These are phyloP conservation scores for Microplitis demolitor DNA, from an alignment of 1,140 invertebrate species.

Conservation along the genomic window DNA sequence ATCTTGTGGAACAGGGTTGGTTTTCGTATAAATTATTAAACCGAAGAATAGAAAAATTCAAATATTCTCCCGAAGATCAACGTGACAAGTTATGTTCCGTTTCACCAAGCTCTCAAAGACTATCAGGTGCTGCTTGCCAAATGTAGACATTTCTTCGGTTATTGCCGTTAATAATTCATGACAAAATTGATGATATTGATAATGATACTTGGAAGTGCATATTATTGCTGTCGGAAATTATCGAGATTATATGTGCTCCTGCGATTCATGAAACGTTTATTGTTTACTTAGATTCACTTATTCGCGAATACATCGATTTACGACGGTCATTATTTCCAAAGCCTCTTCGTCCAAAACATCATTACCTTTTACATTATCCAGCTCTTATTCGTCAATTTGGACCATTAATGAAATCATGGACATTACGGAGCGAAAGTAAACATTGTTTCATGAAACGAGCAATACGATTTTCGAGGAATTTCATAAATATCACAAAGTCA, in stretches of 20 bases:
- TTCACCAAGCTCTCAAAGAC: slow-evolving; percentile 13
- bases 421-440: slow-evolving; percentile 29
- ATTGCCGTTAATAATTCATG: slow-evolving; percentile 23
- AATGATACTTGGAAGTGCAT: slow-evolving; percentile 21
- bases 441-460: too few relatives aligned
- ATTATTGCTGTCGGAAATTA: slow-evolving; percentile 25
- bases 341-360: slow-evolving; percentile 21
- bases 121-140: slow-evolving; percentile 26
- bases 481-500: slow-evolving; percentile 27
- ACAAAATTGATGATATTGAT: slow-evolving; percentile 23
- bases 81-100: slow-evolving; percentile 15
- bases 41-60: neutral
- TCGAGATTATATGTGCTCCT: slow-evolving; percentile 29
- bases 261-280: slow-evolving; percentile 26
- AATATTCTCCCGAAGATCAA: slow-evolving; percentile 13
- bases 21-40: slow-evolving; percentile 6
- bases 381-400: slow-evolving; percentile 28
- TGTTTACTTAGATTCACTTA: slow-evolving; percentile 21
- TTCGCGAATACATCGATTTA: slow-evolving; percentile 8
- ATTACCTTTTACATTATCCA: slow-evolving; percentile 26
- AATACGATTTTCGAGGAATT: slow-evolving; percentile 23
- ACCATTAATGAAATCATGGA: slow-evolving; percentile 29
- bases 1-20: neutral
- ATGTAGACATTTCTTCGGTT: too few relatives aligned
- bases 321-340: slow-evolving; percentile 2